Base-by-base conservation (phyloP, 2,888 invertebrate genomes). In the Steinernema scapterisci region DNA sequence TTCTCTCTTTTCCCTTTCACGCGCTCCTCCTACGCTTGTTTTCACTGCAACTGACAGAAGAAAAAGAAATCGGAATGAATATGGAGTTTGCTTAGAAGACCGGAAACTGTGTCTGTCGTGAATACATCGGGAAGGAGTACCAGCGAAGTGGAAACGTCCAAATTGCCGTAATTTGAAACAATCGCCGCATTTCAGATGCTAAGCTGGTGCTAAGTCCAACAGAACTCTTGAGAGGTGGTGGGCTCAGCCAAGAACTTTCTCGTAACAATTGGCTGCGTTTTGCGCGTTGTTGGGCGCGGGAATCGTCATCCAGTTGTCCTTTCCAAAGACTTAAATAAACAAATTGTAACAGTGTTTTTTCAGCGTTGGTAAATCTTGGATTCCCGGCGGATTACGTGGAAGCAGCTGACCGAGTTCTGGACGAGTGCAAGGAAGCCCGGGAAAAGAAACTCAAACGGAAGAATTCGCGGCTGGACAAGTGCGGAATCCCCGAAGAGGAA, bases 401-500 rank as follows among this genome's bases (percentile, higher is more conserved):
- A 76, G 97, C 97, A 88, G 97, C 97, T 0, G 94, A 96, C 88
- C 93, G 94, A 45, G 97, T 97, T 1, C 89, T 97, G 73, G 93
- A 93, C 88, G 95, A 94, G 89, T 97, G 95, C 88, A 97, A 95
- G 90, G 96, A 94, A 63, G 95, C 95, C 6, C 97, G 96, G n/a
- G 96, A 96, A 75, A 86, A 86, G 74, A 81, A 95, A 81, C 91
- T 97, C 87, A 90, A 82, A 44, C 76, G 96, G 79, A 95, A 97
- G 88, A 97, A 96, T 86, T 96, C 97, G 16, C 91, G 97, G 76
- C 90, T 99, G 74, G 97, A 99, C 89, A 97, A 99, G 89, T 91
- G 97, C 75, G 99, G 99, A 1, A 97, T 99, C 86, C 97, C 99
- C 0, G 99, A 99, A 89, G 99, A 97, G 88, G 96, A 99, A 88